Evolutionary conservation across 2,888 invertebrate species (phyloP), one percentile per base, ranked within the genome.

Genomic region (Lampropteryx suffumata): DNA sequence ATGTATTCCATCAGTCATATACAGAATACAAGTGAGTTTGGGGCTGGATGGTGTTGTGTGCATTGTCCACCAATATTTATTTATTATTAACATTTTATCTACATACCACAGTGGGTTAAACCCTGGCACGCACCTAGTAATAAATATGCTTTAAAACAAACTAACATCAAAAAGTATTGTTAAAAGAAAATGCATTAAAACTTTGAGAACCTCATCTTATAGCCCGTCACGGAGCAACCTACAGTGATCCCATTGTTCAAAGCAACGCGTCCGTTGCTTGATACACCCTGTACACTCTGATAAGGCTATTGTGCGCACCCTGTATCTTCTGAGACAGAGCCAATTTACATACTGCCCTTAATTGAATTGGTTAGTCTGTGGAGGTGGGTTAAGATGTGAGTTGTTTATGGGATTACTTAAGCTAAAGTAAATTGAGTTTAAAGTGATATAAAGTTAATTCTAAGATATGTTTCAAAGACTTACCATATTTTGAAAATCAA

Each of bases 291-390:
- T 45, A 53, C 28, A 47, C 42, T n/a, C 37, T 28, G 52, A 53
- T 53, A 53, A 53, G 34, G 53, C 53, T 32, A 45, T 53, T 53
- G 53, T 53, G 47, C 11, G 32, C 53, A 50, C 44, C 50, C 50
- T 53, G 47, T 53, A 61, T 62, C 62, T 61, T 61, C 55, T 63
- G 61, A 66, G 48, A 35, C 49, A 34, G 60, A 67, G 61, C 71
- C 74, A 68, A 76, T 77, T 77, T 76, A 73, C 76, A 77, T 76
- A 74, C 66, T 62, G 58, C 47, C 60, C 64, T 67, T 75, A 75
- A 76, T 75, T 73, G 76, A 75, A 76, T 71, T 62, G 62, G 62
- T 41, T 46, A 57, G 58, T 59, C 59, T 56, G 59, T 58, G 57
- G 61, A 49, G 56, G 24, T 37, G 42, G 50, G 27, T 17, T 33